Evolutionary conservation across 2,888 invertebrate species (phyloP).

Genomic region (Odontocerum albicorne): DNA sequence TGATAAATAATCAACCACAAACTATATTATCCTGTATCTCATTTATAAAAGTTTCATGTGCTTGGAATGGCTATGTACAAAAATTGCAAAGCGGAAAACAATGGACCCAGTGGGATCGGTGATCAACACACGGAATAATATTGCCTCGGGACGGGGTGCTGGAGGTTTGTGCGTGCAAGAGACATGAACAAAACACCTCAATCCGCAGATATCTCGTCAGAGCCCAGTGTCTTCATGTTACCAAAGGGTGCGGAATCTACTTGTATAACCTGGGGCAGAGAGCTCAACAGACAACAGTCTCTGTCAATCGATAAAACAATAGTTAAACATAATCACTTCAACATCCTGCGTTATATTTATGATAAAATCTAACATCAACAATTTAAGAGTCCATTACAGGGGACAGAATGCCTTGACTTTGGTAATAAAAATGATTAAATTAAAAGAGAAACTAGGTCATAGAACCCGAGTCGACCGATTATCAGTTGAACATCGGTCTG

Average conservation of each 20-base stretch:
- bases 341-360: conserved; percentile 26
- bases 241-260: too few relatives aligned
- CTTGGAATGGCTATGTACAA: conserved; percentile 20
- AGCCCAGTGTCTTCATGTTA: too few relatives aligned
- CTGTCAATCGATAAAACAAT: conserved; percentile 26
- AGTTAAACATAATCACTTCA: conserved; percentile 26
- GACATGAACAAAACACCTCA: conserved; percentile 28
- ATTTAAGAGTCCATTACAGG: conserved; percentile 20
- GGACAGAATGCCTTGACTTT: conserved; percentile 20
- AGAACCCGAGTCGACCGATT: neutral
- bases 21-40: too few relatives aligned
- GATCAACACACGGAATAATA: neutral
- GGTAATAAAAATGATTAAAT: conserved; percentile 15
- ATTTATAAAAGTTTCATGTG: too few relatives aligned
- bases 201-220: too few relatives aligned
- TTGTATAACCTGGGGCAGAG: conserved; percentile 25
- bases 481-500: neutral
- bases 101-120: neutral
- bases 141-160: neutral
- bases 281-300: conserved; percentile 35
- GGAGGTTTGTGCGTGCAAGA: conserved; percentile 34
- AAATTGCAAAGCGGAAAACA: neutral
- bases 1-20: neutral
- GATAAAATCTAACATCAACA: conserved; percentile 26
- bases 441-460: neutral